phyloP scores from a whole-genome alignment of 1,140 invertebrate species.

The Diorhabda carinulata region DNA sequence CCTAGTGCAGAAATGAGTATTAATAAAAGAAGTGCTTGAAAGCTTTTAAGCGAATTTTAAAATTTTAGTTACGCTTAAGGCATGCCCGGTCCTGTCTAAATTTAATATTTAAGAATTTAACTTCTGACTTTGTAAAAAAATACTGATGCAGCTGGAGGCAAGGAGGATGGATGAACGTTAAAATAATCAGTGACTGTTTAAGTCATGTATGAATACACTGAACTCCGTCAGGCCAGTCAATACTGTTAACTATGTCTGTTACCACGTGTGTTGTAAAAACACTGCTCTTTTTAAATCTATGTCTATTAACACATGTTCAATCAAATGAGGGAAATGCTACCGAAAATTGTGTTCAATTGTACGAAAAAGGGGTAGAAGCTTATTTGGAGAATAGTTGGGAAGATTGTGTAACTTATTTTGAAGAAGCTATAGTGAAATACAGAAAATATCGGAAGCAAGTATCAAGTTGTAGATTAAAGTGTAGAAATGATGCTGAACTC shows the following conservation, averaged over 20 bases:
- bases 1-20: too few relatives aligned
- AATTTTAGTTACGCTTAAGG: too few relatives aligned
- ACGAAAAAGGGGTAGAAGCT: conserved; percentile 57
- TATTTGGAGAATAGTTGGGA: conserved; percentile 67
- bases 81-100: too few relatives aligned
- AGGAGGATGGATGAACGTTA: too few relatives aligned
- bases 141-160: too few relatives aligned
- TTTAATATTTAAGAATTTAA: too few relatives aligned
- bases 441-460: conserved; percentile 45
- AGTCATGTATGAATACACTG: too few relatives aligned
- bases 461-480: conserved; percentile 56
- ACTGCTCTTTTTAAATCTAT: background rate
- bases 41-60: too few relatives aligned
- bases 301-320: conserved; percentile 31
- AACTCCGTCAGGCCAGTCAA: background rate
- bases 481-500: conserved; percentile 48
- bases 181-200: too few relatives aligned
- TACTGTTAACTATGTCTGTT: background rate
- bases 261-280: background rate
- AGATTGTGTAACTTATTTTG: conserved; percentile 62
- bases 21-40: too few relatives aligned
- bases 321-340: conserved; percentile 21
- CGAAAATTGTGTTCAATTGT: conserved; percentile 40
- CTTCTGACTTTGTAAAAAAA: too few relatives aligned
- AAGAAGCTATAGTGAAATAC: conserved; percentile 54